phyloP scores from a whole-genome alignment of 2,113 vertebrate genomes.

The Salvelinus sp. region DNA sequence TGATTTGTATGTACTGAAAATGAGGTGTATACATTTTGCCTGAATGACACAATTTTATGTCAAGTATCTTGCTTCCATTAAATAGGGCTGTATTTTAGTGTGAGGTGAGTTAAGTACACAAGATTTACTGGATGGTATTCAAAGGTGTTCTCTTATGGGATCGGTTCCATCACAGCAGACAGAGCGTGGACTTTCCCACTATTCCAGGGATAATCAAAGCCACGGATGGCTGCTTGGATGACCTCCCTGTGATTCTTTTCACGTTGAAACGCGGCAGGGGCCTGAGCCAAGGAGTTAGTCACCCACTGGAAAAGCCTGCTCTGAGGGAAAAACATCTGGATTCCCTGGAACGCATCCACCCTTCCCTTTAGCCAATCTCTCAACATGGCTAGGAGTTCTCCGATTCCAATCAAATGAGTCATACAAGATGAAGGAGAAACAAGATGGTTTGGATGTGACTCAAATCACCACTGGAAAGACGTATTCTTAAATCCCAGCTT shows the following conservation, averaged over 20 bases:
- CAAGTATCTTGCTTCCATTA: background rate
- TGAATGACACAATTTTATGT: background rate
- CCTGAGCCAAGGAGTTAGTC: constrained; percentile 12
- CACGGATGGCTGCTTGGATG: constrained; percentile 5
- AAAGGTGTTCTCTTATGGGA: background rate
- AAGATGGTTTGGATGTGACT: constrained; percentile 7
- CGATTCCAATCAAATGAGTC: constrained; percentile 5
- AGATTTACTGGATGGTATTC: background rate
- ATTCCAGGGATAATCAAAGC: background rate
- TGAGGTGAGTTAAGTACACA: no score
- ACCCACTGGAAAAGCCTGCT: constrained; percentile 15
- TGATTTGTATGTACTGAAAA: background rate
- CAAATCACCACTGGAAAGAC: background rate
- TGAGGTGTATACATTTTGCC: background rate
- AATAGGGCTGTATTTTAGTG: background rate
- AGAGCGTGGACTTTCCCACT: background rate
- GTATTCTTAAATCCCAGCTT: background rate
- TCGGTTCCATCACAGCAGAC: background rate
- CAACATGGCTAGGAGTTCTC: constrained; percentile 5
- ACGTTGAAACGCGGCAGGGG: background rate
- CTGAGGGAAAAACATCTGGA: constrained; percentile 20
- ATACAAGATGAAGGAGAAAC: constrained; percentile 3
- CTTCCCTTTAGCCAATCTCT: constrained; percentile 2
- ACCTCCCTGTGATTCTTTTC: constrained; percentile 2
- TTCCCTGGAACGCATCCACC: background rate